Base-by-base conservation (phyloP, 2,888 invertebrate species). In the Caenorhabditis plicata region DNA sequence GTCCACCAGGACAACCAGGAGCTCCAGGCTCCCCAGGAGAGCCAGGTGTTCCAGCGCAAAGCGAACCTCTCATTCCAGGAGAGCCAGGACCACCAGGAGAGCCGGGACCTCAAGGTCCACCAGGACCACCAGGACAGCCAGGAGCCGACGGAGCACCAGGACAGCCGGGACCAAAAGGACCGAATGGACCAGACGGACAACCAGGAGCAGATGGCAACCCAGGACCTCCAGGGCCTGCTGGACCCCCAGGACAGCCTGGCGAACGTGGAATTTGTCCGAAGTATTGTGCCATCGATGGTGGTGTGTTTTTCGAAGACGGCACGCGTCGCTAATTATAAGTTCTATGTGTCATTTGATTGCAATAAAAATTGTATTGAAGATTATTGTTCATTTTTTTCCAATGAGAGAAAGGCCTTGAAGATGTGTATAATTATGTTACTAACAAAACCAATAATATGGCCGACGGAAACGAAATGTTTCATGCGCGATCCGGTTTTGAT, bases 1-100 rank as follows among this genome's bases (percentile, higher is more conserved):
- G 68, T 42, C 36, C 43, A 26, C 57, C 68, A 17, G 69, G 71
- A 33, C 64, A 57, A 19, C 57, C 60, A 8, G 71, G 71, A 44
- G 35, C 46, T n/a, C 63, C 64, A n/a, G 68, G 67, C 41, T 35
- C 48, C 9, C 55, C 55, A 31, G 65, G 65, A 46, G 32, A 58
- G 19, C 65, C 62, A n/a, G 65, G 61, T 32, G 29, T 29, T 31
- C 58, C 58, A 2, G 63, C 57, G 19, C 49, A 44, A 20, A 32
- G 32, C n/a, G 57, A 52, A 41, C 62, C 62, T 11, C 45, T 56
- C 26, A 44, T 57, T 15, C 58, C 57, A 15, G 62, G 65, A 46
- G 54, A 58, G 38, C 65, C 65, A 15, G 65, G 65, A 41, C 54
- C 43, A 11, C 33, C 60, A 26, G 64, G 64, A 33, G 44, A 41